A percentile compares a stretch with the other conserved stretches of the same genome.
Evolutionary conservation across 2,797 vertebrate species (phyloP).

Genomic region (Paedocypris micromegethes): DNA sequence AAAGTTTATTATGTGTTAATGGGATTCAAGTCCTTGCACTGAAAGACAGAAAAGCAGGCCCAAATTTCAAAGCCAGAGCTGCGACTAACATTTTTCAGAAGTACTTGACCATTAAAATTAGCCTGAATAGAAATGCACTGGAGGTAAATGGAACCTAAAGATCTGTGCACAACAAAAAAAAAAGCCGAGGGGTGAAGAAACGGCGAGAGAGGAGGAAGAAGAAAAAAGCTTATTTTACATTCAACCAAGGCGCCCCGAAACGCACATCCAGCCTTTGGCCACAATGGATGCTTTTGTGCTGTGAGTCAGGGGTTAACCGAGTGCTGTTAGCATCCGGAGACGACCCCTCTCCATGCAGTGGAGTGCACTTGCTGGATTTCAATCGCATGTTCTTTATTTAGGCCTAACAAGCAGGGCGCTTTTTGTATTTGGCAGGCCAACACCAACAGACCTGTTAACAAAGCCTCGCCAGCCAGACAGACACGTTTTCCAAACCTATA

Average conservation of each 20-base stretch:
- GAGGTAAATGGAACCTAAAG: slow-evolving; percentile 57
- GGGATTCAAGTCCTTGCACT: slow-evolving; percentile 53
- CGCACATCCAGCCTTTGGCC: slow-evolving; percentile 51
- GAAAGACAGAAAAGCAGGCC: slow-evolving; percentile 50
- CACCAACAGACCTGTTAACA: slow-evolving; percentile 41
- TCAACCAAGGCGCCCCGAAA: slow-evolving; percentile 61
- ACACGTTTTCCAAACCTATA: slow-evolving; percentile 29
- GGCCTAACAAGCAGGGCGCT: slow-evolving; percentile 42
- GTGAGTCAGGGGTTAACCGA: slow-evolving; percentile 63
- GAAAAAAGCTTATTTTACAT: slow-evolving; percentile 63
- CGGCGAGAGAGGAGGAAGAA: slow-evolving; percentile 55
- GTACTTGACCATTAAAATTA: slow-evolving; percentile 60
- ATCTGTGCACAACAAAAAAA: slow-evolving; percentile 50
- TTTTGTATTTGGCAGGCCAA: slow-evolving; percentile 40
- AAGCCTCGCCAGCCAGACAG: slow-evolving; percentile 30
- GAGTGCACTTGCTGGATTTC: slow-evolving; percentile 45
- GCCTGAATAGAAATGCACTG: slow-evolving; percentile 57
- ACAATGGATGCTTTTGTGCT: slow-evolving; percentile 68
- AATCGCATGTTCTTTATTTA: slow-evolving; percentile 45
- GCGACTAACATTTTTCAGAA: slow-evolving; percentile 61
- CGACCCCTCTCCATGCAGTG: slow-evolving; percentile 45
- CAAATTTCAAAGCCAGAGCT: slow-evolving; percentile 54
- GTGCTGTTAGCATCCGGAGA: slow-evolving; percentile 56
- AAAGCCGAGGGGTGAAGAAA: slow-evolving; percentile 62
- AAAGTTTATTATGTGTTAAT: slow-evolving; percentile 45